Percentiles rank a stretch among this genome's conserved stretches.
Evolutionary conservation across 2,888 invertebrate genomes (phyloP).

Genomic region (Eumacrocentrus americanus): DNA sequence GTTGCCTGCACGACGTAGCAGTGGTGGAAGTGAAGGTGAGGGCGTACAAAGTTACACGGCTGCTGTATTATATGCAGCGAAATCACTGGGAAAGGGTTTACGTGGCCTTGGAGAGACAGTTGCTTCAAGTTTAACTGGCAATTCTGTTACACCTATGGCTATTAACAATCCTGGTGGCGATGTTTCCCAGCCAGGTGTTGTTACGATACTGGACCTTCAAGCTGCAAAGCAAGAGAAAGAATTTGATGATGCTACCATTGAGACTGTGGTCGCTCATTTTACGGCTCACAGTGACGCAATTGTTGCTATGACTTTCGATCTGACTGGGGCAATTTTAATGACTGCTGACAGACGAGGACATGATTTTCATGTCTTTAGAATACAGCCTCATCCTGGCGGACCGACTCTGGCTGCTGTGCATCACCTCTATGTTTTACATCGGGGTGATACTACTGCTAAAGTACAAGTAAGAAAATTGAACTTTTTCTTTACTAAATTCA

Average conservation of each 20-base stretch:
- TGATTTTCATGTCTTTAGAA: slow-evolving; percentile 93
- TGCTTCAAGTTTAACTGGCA: slow-evolving; percentile 82
- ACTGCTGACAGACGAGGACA: slow-evolving; percentile 93
- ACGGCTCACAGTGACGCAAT: slow-evolving; percentile 87
- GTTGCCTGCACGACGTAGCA: slow-evolving; percentile 77
- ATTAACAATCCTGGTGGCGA: slow-evolving; percentile 62
- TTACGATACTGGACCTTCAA: slow-evolving; percentile 87
- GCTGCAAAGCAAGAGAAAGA: slow-evolving; percentile 69
- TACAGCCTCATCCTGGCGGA: slow-evolving; percentile 91
- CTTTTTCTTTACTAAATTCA: too few relatives aligned
- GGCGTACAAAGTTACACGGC: slow-evolving; percentile 90
- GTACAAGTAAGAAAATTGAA: slow-evolving; percentile 68
- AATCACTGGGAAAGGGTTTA: slow-evolving; percentile 89
- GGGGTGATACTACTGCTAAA: slow-evolving; percentile 96
- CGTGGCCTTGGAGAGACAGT: slow-evolving; percentile 90
- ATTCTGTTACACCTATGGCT: slow-evolving; percentile 48
- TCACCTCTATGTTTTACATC: slow-evolving; percentile 91
- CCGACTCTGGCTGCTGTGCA: slow-evolving; percentile 88
- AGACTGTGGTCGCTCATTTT: slow-evolving; percentile 85
- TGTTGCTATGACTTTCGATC: slow-evolving; percentile 88
- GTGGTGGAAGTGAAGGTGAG: slow-evolving; percentile 84
- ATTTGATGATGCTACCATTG: slow-evolving; percentile 69
- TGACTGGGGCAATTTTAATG: slow-evolving; percentile 85
- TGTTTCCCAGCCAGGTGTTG: slow-evolving; percentile 81
- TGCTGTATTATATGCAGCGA: slow-evolving; percentile 92